Evolutionary conservation across 2,888 invertebrate genomes (phyloP).

Genomic region (Andricus quercusramuli): DNA sequence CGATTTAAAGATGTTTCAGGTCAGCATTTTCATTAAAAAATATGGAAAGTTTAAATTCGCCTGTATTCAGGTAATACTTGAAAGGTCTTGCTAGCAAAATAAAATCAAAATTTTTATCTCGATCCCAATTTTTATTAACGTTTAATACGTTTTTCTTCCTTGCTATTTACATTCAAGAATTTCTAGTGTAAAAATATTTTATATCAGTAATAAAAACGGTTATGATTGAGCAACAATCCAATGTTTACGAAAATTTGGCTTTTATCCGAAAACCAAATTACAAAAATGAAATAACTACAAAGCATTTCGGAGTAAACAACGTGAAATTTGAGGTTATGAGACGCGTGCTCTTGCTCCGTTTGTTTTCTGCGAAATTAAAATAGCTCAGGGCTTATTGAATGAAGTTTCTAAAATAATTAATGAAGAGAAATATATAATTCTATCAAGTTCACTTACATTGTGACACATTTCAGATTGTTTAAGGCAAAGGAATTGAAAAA

Average conservation of each 20-base stretch:
- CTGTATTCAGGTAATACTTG: no score
- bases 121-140: neutral
- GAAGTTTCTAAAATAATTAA: neutral
- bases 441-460: neutral
- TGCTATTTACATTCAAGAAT: neutral
- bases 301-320: neutral
- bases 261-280: neutral
- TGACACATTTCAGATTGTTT: neutral
- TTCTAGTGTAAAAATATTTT: neutral
- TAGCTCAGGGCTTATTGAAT: neutral
- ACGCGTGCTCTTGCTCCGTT: neutral
- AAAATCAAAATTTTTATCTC: neutral
- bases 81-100: neutral
- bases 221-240: neutral
- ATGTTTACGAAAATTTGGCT: neutral
- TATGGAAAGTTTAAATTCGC: no score
- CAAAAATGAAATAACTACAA: neutral
- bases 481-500: slow-evolving; percentile 6
- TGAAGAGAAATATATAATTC: neutral
- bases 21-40: no score
- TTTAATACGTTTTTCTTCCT: neutral
- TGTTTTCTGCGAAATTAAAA: neutral
- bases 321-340: neutral
- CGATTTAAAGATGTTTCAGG: no score
- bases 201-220: neutral